A percentile compares a stretch with the other conserved stretches of the same genome.
These are phyloP conservation scores for Andrena minutula DNA, from an alignment of 2,888 invertebrate species.

Conservation along the genomic window DNA sequence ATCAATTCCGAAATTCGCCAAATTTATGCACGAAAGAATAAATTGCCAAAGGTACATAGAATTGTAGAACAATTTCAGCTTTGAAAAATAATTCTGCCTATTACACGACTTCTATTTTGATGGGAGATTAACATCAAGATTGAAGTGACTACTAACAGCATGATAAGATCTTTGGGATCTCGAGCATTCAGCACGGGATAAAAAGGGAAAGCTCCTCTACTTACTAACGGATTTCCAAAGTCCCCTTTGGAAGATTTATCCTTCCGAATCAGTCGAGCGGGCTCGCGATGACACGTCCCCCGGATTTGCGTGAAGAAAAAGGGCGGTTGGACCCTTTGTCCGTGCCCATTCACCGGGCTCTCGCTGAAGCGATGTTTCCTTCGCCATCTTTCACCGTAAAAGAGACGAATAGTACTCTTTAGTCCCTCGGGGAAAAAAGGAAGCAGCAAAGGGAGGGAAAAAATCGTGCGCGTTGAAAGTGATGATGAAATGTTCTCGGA, in stretches of 20 bases:
- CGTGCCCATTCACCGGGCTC: conserved; percentile 41
- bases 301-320: conserved; percentile 56
- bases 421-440: background rate
- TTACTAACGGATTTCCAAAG: conserved; percentile 55
- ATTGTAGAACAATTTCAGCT: background rate
- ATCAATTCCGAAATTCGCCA: conserved; percentile 17
- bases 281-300: conserved; percentile 63
- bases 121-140: conserved; percentile 15
- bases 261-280: conserved; percentile 62
- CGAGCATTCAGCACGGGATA: conserved; percentile 44
- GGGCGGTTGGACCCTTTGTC: conserved; percentile 47
- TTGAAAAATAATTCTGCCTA: background rate
- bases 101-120: background rate
- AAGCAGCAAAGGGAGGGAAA: background rate
- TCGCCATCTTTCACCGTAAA: conserved; percentile 50
- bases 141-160: conserved; percentile 30
- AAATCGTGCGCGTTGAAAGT: background rate
- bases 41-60: too few relatives aligned
- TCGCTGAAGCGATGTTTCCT: conserved; percentile 45
- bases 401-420: conserved; percentile 23
- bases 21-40: too few relatives aligned
- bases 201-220: conserved; percentile 51
- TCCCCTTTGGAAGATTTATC: conserved; percentile 63
- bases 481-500: background rate
- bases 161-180: conserved; percentile 53